Base-by-base conservation (phyloP, 2,888 invertebrate genomes). In the Trichogramma evanescens region DNA sequence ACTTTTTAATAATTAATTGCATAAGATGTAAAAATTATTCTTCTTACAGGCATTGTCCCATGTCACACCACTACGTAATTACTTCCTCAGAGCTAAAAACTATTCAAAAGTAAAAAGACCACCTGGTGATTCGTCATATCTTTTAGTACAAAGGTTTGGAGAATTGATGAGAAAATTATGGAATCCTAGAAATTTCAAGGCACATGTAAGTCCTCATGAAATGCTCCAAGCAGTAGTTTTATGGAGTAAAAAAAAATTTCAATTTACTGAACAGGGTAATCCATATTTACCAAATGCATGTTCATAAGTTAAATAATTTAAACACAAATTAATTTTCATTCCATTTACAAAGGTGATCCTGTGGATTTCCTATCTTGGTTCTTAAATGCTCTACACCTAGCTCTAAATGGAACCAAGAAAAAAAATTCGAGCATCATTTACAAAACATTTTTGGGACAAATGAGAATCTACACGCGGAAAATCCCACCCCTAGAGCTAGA, bases 191-290 rank as follows among this genome's bases (percentile, higher is more conserved):
- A 98, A 98, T 72, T 99, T 99, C 76, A 99, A 99, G 79, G 93
- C 98, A 0, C 99, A 99, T 74, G 99, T 99, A 0, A 97, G 96
- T 26, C 99, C 99, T 0, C 99, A 99, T 76, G 99, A 99, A 83
- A 99, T 99, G 98, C 81, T 99, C 39, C 99, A 99, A 74, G 95
- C 99, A 52, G 94, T 97, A 39, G 95, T 99, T 4, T 81, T 98
- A 65, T 95, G 95, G 92, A 94, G 97, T 73, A 91, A 92, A 78
- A 96, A 98, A 76, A 86, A 88, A 67, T 99, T 98, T 76, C 98
- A 99, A 80, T 97, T 99, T 74, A 99, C 96, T 1, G 89, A 95
- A 72, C 99, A 98, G 82, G 96, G 94, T 90, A 74, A 26, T 26
- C 2, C 26, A 26, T 26, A 26, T 26, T 26, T 26, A 26, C 26